Conservation (phyloP, 2,797 vertebrate species). For the Arvicola amphibius region DNA sequence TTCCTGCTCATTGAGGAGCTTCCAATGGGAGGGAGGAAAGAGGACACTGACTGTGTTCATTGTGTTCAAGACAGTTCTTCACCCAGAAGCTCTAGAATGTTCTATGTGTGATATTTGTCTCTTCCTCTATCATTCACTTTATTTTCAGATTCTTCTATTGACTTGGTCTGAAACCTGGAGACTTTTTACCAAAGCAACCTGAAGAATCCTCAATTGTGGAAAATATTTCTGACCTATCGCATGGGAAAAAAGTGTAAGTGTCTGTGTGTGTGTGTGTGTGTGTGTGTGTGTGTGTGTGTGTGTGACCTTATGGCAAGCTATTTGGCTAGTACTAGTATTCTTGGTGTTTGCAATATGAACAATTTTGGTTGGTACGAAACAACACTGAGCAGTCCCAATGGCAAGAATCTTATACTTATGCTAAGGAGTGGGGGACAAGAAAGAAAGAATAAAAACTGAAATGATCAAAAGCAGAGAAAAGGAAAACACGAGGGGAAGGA, state of each 20-base stretch:
- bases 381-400: background rate
- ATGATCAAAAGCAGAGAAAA: background rate
- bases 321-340: background rate
- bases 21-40: background rate
- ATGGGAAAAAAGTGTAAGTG: background rate
- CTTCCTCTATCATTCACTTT: background rate
- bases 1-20: background rate
- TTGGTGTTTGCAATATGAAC: background rate
- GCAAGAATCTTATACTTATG: background rate
- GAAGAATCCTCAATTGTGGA: background rate
- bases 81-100: conserved; percentile 44
- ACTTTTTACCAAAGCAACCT: background rate
- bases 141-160: conserved; percentile 23
- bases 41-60: background rate
- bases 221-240: conserved; percentile 10
- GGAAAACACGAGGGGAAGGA: background rate
- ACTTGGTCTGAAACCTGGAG: conserved; percentile 30
- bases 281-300: background rate
- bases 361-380: conserved; percentile 43
- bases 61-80: background rate
- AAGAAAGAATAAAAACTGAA: background rate
- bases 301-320: background rate
- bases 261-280: background rate
- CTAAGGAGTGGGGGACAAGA: background rate
- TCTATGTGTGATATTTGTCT: conserved; percentile 1